Base-by-base conservation (phyloP, 30 jellyfish, hydroid and myxozoan species). In the Nemopilema nomurai region DNA sequence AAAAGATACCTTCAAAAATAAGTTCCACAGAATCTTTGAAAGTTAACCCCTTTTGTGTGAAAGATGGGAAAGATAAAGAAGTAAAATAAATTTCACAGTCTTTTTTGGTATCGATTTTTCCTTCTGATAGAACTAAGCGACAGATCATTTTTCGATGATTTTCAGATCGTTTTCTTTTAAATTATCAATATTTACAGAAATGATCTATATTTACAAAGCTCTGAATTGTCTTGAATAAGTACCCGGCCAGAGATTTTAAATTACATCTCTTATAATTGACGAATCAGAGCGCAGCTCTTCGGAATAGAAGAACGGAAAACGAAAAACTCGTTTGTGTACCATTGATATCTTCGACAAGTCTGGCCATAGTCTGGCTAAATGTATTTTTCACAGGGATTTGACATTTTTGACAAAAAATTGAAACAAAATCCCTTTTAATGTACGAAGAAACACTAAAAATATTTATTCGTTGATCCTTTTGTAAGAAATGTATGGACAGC, bases 391-490 rank as follows among this genome's bases (percentile, higher is more conserved):
- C 26, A 4, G 7, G 83, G 25, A 32, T 18, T 72, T n/a, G n/a
- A 32, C n/a, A 25, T 72, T 72, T 32, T 28, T 32, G 68, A 51
- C 68, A 72, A 72, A 32, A 8, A 28, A 25, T 72, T 49, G 69
- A 0, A 72, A 72, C 24, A 72, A 32, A 32, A 24, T 72, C 67
- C 31, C 31, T 72, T 0, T 77, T 79, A 49, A 28, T 21, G 62
- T 77, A 77, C 31, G 81, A 77, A 0, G 87, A 77, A 52, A 62
- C 57, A 62, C 9, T 53, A n/a, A 53, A 53, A 52, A 50, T 62
- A 28, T 77, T 53, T 63, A 28, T 77, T 77, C 82, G 51, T 20
- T 52, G 75, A 28, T 77, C 87, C 31, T 77, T 77, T 74, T 27
- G 51, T 62, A 77, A 28, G 13, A 74, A 51, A 33, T 28, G 49